Conservation (phyloP, 1,140 invertebrate genomes). For the Bombus superbus region DNA sequence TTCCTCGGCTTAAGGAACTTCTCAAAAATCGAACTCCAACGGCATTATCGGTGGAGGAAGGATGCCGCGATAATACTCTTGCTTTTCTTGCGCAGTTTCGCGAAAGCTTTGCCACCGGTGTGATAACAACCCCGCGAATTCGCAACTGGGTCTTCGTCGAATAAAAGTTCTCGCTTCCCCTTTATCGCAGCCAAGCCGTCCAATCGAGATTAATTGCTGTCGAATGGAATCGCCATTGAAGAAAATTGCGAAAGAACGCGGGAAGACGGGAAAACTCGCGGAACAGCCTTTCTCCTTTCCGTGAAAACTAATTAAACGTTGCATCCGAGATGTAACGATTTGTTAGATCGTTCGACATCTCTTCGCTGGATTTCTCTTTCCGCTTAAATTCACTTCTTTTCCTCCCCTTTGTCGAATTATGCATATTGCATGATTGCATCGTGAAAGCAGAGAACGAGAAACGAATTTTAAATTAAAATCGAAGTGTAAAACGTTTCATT, state of each 20-base stretch:
- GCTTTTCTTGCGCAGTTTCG: constrained; percentile 41
- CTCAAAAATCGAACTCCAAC: constrained; percentile 46
- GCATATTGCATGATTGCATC: too few relatives aligned
- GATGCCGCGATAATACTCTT: constrained; percentile 43
- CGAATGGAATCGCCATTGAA: constrained; percentile 59
- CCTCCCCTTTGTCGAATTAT: background rate
- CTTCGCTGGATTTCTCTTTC: background rate
- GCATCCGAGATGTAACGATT: background rate
- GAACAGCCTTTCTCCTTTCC: background rate
- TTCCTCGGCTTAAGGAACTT: constrained; percentile 34
- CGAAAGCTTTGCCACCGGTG: constrained; percentile 16
- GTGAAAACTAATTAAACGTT: constrained; percentile 9
- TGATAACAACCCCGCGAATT: constrained; percentile 55
- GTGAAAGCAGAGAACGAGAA: background rate
- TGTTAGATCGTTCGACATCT: background rate
- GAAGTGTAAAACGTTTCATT: too few relatives aligned
- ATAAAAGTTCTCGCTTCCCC: constrained; percentile 40
- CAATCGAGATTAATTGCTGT: constrained; percentile 67
- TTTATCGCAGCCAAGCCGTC: constrained; percentile 47
- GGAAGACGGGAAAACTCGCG: background rate
- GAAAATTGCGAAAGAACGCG: constrained; percentile 14
- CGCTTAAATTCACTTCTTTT: background rate
- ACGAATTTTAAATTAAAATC: background rate
- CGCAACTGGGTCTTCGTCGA: constrained; percentile 30
- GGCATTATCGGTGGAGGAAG: constrained; percentile 18